Percentiles rank a stretch among this genome's conserved stretches.
Evolutionary conservation across 2,888 invertebrate species (phyloP).

Genomic region (Epinotia demarniana): DNA sequence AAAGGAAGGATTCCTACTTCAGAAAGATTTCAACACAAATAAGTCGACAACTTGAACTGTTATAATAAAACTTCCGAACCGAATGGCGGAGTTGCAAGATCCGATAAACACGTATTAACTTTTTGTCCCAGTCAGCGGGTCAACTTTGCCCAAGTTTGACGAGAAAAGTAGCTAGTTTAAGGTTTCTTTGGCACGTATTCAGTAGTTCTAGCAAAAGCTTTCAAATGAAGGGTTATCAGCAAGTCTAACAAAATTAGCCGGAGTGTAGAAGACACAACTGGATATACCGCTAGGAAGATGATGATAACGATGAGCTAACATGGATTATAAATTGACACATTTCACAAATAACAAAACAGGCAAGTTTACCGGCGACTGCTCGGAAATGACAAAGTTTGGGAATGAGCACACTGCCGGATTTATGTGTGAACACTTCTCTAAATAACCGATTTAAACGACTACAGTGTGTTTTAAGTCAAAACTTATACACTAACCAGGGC

Average conservation of each 20-base stretch:
- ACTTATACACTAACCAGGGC: background rate
- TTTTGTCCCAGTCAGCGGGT: conserved; percentile 30
- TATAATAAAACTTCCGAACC: background rate
- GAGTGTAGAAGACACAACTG: too few species aligned
- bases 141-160: conserved; percentile 7
- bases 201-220: background rate
- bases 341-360: conserved; percentile 22
- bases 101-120: conserved; percentile 32
- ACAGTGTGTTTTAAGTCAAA: background rate
- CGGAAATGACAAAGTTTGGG: conserved; percentile 37
- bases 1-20: background rate
- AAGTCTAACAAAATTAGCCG: too few species aligned
- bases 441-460: conserved; percentile 6
- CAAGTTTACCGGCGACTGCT: conserved; percentile 23
- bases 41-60: conserved; percentile 8
- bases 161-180: conserved; percentile 8
- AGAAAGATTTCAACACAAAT: conserved; percentile 3
- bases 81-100: background rate
- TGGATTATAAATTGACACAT: conserved; percentile 1
- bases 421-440: conserved; percentile 13
- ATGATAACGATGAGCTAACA: too few species aligned
- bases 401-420: conserved; percentile 6
- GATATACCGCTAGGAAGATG: too few species aligned
- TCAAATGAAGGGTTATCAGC: background rate
- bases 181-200: background rate